Evolutionary conservation across 1,140 invertebrate genomes (phyloP).

Genomic region (Drosophila insularis): DNA sequence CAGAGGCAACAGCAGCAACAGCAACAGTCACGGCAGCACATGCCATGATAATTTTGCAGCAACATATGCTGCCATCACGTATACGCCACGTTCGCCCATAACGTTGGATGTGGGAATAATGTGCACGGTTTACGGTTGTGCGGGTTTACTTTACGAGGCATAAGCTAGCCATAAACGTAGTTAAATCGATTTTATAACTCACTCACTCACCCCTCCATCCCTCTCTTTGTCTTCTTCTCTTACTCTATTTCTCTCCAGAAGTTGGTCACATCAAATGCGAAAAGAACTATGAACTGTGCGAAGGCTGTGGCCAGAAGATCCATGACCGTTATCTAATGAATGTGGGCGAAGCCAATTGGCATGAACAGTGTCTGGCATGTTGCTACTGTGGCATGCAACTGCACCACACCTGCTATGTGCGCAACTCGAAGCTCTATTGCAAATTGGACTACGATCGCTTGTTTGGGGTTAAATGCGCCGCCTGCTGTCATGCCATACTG

Average conservation of each 20-base stretch:
- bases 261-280: conserved; percentile 86
- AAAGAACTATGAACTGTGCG: conserved; percentile 90
- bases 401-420: conserved; percentile 93
- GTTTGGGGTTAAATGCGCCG: conserved; percentile 95
- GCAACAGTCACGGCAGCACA: conserved; percentile 33
- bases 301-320: conserved; percentile 95
- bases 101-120: conserved; percentile 13
- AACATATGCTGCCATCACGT: conserved; percentile 62
- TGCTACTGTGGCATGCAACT: conserved; percentile 93
- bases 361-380: conserved; percentile 96
- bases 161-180: conserved; percentile 5
- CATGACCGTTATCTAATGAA: conserved; percentile 96
- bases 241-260: conserved; percentile 47
- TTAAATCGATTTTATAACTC: conserved; percentile 23
- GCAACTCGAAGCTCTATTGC: conserved; percentile 97
- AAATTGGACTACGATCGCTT: conserved; percentile 97
- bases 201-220: background rate
- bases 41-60: conserved; percentile 61
- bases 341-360: conserved; percentile 95
- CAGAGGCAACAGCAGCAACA: background rate
- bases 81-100: conserved; percentile 50
- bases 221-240: background rate
- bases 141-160: background rate
- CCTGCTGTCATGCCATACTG: conserved; percentile 93
- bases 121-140: background rate